A percentile compares a stretch with the other conserved stretches of the same genome.
phyloP scores from a whole-genome alignment of 2,797 vertebrate genomes.

The Smutsia temminckii region DNA sequence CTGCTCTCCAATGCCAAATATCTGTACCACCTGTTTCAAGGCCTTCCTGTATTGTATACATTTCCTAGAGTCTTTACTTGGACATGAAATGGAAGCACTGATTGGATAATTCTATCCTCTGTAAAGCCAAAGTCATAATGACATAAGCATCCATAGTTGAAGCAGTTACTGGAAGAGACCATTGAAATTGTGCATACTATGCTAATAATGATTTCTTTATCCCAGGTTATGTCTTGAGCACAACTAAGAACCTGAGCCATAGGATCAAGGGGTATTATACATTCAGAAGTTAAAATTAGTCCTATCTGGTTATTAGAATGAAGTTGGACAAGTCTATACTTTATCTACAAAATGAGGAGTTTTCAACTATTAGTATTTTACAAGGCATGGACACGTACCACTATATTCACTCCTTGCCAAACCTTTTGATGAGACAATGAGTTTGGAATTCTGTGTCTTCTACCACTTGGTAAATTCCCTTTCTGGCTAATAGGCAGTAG shows the following conservation, averaged over 20 bases:
- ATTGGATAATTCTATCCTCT: not conserved
- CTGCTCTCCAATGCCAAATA: not conserved
- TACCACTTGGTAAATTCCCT: not conserved
- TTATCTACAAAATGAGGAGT: not conserved
- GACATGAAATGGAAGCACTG: not conserved
- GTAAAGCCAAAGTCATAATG: slow-evolving; percentile 24
- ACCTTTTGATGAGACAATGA: not conserved
- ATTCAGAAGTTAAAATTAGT: not conserved
- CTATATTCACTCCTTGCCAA: not conserved
- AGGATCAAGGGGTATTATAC: not conserved
- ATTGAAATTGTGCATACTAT: not conserved
- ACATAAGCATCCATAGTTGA: not conserved
- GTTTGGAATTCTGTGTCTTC: not conserved
- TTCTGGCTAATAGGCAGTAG: not conserved
- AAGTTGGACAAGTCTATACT: not conserved
- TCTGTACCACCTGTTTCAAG: not conserved
- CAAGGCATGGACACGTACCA: not conserved
- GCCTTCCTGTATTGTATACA: not conserved
- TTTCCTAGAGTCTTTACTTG: not conserved
- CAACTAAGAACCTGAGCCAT: not conserved
- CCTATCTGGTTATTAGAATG: not conserved
- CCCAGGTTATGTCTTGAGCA: not conserved
- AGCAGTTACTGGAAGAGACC: not conserved
- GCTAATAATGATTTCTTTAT: not conserved
- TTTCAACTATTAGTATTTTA: not conserved